Conservation (phyloP, 2,888 invertebrate species). For the Beris chalybata region DNA sequence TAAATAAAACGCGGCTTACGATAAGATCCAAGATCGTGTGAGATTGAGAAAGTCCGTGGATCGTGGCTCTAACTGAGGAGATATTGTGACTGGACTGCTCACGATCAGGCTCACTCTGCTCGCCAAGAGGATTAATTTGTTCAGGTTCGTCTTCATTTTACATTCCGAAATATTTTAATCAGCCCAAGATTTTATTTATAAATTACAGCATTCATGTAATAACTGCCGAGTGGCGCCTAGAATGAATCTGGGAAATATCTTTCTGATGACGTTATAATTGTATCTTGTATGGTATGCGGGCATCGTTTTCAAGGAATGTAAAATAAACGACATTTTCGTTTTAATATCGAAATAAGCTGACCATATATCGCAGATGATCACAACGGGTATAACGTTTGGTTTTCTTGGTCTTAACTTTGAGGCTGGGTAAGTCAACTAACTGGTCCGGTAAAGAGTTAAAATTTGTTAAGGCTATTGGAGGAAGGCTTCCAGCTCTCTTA, state of each 20-base stretch:
- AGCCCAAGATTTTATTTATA: constrained; percentile 13
- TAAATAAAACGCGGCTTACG: constrained; percentile 9
- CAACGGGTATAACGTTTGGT: no score
- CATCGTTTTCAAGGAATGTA: constrained; percentile 6
- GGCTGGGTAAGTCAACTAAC: no score
- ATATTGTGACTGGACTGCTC: constrained; percentile 14
- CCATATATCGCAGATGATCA: not conserved
- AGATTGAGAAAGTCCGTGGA: constrained; percentile 14
- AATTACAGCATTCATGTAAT: not conserved
- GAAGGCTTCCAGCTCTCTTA: no score
- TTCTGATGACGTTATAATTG: constrained; percentile 15
- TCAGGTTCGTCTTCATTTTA: constrained; percentile 18
- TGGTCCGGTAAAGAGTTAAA: no score
- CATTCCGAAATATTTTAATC: constrained; percentile 15
- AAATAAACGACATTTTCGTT: constrained; percentile 13
- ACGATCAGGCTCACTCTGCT: no score
- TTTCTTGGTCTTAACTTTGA: no score
- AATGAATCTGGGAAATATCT: constrained; percentile 23
- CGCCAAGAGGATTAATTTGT: constrained; percentile 24
- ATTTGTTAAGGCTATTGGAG: no score
- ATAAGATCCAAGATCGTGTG: constrained; percentile 23
- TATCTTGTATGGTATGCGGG: constrained; percentile 11
- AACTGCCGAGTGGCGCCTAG: constrained; percentile 17
- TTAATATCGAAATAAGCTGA: constrained; percentile 16
- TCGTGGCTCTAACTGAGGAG: not conserved